Conservation (phyloP, 1,140 invertebrate genomes). For the Cyclargus thomasi region DNA sequence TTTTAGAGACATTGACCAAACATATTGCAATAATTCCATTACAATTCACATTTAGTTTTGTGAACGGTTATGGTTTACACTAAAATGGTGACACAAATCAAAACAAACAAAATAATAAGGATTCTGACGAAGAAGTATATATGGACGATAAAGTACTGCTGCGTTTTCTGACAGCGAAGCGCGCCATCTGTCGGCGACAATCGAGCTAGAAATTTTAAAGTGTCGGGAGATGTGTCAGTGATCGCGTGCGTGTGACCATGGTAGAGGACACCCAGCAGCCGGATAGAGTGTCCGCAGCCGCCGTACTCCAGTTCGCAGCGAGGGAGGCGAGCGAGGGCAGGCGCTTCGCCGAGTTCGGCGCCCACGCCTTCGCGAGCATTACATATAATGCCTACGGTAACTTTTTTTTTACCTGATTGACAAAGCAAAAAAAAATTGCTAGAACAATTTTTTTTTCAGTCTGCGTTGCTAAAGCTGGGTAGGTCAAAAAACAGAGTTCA, state of each 20-base stretch:
- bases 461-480: neutral
- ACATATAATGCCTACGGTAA: slow-evolving; percentile 63
- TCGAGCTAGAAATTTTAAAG: neutral
- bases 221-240: slow-evolving; percentile 1
- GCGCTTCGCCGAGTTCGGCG: slow-evolving; percentile 57
- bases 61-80: slow-evolving; percentile 17
- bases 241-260: slow-evolving; percentile 33
- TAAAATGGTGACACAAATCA: slow-evolving; percentile 22
- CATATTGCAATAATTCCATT: neutral
- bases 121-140: slow-evolving; percentile 35
- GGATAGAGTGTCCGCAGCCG: slow-evolving; percentile 57
- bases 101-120: slow-evolving; percentile 21
- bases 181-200: slow-evolving; percentile 26
- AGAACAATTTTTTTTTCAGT: too few relatives aligned
- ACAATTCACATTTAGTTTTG: neutral
- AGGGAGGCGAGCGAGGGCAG: slow-evolving; percentile 59
- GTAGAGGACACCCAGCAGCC: slow-evolving; percentile 51
- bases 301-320: slow-evolving; percentile 58
- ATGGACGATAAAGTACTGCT: slow-evolving; percentile 48
- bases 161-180: slow-evolving; percentile 50
- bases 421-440: too few relatives aligned
- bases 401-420: slow-evolving; percentile 15
- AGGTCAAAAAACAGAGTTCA: neutral
- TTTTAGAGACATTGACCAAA: neutral
- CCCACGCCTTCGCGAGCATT: slow-evolving; percentile 60